Evolutionary conservation across 1,140 invertebrate species (phyloP), one percentile per base, ranked within the genome.

Genomic region (Drosophila bifasciata): DNA sequence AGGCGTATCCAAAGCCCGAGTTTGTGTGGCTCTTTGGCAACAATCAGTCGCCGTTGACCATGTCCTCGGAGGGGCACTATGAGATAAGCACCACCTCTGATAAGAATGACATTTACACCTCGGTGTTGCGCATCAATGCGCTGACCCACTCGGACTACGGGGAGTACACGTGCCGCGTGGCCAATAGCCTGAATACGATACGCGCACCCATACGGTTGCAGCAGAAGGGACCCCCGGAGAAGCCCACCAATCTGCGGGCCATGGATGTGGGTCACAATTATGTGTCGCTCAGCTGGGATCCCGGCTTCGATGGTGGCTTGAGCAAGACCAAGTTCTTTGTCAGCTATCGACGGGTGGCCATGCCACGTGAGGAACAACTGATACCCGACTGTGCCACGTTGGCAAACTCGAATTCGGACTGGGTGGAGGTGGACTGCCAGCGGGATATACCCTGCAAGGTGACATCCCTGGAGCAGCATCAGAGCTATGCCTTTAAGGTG

Each of bases 11-110:
- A 0, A 96, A 96, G 81, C 97, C 97, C 0, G 96, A 97, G 81
- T 98, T 98, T 91, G 96, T 98, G 76, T 98, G 97, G 97, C 96
- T 94, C 69, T 97, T 94, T 70, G 95, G 94, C 5, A 94, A 94
- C 0, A 96, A 96, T 81, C 92, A 93, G 0, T 94, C 95, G 0
- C 95, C 95, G 0, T 91, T 96, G 8, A 94, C 95, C 61, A 95
- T 95, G 67, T 95, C 95, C 1, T 95, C 95, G n/a, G 96, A 97
- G 73, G 96, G 95, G 0, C 96, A 96, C 80, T 98, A 98, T 89
- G 95, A 96, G 64, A 96, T 97, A 1, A 96, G 95, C 45, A 95
- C 96, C 0, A 96, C 94, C 0, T 94, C 94, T 5, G 94, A 97
- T 51, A 95, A 96, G 61, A 96, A 97, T 89, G 97, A 98, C 76